Evolutionary conservation across 2,113 vertebrate genomes (phyloP), one percentile per base, ranked within the genome.

Genomic region (Mustela nigripes): DNA sequence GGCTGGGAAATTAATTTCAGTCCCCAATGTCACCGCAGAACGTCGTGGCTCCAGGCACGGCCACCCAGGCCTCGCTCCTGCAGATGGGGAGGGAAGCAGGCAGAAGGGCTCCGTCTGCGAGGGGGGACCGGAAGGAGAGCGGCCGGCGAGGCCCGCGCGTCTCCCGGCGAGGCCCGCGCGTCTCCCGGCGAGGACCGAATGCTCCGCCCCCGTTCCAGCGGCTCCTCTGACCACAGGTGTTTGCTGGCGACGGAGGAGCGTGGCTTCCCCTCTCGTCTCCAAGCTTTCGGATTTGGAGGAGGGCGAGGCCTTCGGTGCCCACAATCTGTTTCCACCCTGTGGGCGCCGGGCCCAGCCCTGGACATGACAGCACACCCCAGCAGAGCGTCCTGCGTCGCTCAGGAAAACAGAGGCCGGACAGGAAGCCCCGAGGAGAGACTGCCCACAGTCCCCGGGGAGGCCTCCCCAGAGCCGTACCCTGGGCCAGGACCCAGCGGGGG

Each of bases 281-380:
- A 39, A 33, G 48, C 21, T 86, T 90, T 93, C 56, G 11, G 33
- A 8, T 18, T 48, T 74, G 26, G 71, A 85, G 63, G 21, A 62
- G 83, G 60, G 33, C 0, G 16, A 74, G 11, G 16, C 14, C 58
- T 50, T 60, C 24, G 50, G 12, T 73, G 11, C 45, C n/a, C 71
- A 65, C 28, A 39, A 28, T 58, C 94, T 74, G 0, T 48, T 73
- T 80, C 53, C 78, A 53, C 53, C 16, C 39, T 48, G 73, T 39
- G 33, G 63, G 18, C 74, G 36, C 36, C 26, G 53, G 31, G 31
- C 24, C 22, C 56, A 33, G 31, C 42, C 24, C 31, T 7, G 36
- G 12, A 9, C 8, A 5, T 4, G 12, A 21, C 1, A 24, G 53
- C 42, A 19, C 14, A 56, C 15, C n/a, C 22, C 2, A 1, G 42